Conservation (phyloP, 2,797 vertebrate genomes). For the Rousettus madagascariensis region DNA sequence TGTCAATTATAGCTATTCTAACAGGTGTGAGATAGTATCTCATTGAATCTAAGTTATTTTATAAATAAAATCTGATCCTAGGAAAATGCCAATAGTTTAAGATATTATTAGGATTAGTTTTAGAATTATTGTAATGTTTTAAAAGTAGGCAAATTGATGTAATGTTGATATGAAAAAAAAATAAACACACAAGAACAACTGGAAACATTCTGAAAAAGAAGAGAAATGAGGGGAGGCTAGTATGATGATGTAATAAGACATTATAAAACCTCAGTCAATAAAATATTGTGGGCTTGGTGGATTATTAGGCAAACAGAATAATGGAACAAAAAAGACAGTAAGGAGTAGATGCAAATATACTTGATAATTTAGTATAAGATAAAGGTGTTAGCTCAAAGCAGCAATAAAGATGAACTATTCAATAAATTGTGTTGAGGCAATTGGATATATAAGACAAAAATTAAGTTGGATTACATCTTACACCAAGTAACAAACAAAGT, state of each 20-base stretch:
- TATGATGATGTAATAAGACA: neutral
- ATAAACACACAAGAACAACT: neutral
- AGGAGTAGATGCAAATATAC: neutral
- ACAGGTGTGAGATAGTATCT: too few relatives aligned
- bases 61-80: neutral
- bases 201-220: conserved; percentile 18
- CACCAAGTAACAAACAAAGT: neutral
- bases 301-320: neutral
- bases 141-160: neutral
- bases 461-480: neutral
- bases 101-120: neutral
- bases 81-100: neutral
- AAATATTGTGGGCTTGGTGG: neutral
- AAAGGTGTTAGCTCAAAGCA: neutral
- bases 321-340: neutral
- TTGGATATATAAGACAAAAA: neutral
- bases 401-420: neutral
- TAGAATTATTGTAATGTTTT: neutral
- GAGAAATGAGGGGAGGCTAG: neutral
- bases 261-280: neutral
- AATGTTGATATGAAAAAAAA: neutral
- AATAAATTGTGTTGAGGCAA: neutral
- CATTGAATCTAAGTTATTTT: neutral
- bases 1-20: too few relatives aligned
- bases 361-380: neutral